Base-by-base conservation (phyloP, 1,140 invertebrate species). In the Dendroctonus ponderosae region DNA sequence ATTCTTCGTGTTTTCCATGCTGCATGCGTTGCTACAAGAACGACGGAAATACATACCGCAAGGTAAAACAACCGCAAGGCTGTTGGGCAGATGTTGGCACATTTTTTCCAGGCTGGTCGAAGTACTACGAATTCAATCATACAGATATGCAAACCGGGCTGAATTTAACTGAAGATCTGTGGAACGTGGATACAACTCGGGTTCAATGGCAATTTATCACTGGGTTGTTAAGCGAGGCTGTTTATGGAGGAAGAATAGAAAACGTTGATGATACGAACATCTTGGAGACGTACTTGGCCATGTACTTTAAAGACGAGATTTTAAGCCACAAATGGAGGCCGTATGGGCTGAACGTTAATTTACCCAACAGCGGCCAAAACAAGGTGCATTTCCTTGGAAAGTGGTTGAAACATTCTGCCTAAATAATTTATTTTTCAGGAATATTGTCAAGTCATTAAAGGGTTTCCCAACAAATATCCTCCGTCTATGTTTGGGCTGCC, bases 231-330 rank as follows among this genome's bases (percentile, higher is more conserved):
- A 88, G 91, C 72, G 85, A 88, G 59, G 89, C 92, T 0, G 88
- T 96, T 62, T 97, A 96, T 75, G 94, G 94, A 1, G 94, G 94
- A 1, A 80, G 93, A 48, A 84, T 97, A 6, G 93, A 96, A 75
- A 93, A 94, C 71, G 76, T 81, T 6, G 88, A 90, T 75, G 95
- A 97, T 80, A 77, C 86, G 57, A 79, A 85, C 50, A 88, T 94
- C 3, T 76, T 97, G 26, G 79, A 83, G 8, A 85, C 89, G 0
- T 94, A 95, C 75, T 76, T 96, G 2, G 75, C 81, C n/a, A 83
- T 88, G 44, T 89, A 89, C 72, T 94, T 94, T 79, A 86, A 79
- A 49, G 72, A 81, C 75, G 78, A 85, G 77, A 73, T 86, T 8
- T 78, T 87, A 49, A 84, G 83, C 58, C 85, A 85, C 62, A 79